Percentiles rank a stretch among this genome's conserved stretches.
phyloP scores from a whole-genome alignment of 2,797 vertebrate species.

The Clarias platycephalus region DNA sequence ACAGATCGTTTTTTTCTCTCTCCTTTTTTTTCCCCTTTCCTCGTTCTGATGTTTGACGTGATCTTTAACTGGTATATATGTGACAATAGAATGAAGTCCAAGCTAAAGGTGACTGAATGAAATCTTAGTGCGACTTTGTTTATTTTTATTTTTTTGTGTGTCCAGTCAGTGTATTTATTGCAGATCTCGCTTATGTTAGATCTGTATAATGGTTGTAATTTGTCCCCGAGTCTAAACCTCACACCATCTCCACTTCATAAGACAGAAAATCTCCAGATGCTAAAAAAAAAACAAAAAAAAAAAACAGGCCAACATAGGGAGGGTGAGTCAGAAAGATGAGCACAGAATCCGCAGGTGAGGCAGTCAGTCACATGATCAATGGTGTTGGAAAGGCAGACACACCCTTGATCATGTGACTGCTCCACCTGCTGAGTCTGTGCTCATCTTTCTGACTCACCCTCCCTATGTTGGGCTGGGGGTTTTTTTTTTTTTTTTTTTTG shows the following conservation, averaged over 20 bases:
- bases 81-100: too few relatives aligned
- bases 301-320: background rate
- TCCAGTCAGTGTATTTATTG: background rate
- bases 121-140: background rate
- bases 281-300: background rate
- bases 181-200: background rate
- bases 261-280: background rate
- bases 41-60: background rate
- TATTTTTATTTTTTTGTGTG: background rate
- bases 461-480: background rate
- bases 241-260: background rate
- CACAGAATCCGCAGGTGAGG: background rate
- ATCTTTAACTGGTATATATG: background rate
- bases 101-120: too few relatives aligned
- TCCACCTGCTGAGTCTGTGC: background rate
- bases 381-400: background rate
- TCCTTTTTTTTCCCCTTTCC: too few relatives aligned
- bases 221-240: background rate
- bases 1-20: background rate
- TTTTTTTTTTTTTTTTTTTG: background rate
- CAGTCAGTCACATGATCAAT: background rate
- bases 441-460: background rate
- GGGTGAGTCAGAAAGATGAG: background rate
- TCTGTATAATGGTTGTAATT: background rate
- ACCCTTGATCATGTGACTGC: background rate